Percentiles rank a stretch among this genome's conserved stretches.
phyloP scores from a whole-genome alignment of 2,888 invertebrate genomes.

The Morpho helenor region DNA sequence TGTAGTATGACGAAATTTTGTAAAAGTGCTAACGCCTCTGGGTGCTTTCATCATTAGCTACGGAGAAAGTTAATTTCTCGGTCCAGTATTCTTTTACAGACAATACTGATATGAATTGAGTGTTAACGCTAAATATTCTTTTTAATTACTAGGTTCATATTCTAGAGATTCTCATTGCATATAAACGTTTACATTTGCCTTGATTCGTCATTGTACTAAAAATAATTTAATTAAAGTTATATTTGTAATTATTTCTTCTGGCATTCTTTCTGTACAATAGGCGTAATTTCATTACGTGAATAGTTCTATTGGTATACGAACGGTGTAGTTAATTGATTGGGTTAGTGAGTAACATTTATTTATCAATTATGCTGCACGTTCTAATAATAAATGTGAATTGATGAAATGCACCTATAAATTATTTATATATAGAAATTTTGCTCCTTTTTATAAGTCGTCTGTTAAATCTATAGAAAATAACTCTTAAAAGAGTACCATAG shows the following conservation, averaged over 20 bases:
- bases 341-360: constrained; percentile 50
- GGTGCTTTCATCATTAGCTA: constrained; percentile 28
- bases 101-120: neutral
- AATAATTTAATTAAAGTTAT: no score
- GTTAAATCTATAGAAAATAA: no score
- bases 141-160: no score
- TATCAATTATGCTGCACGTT: constrained; percentile 26
- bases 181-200: no score
- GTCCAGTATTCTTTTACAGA: constrained; percentile 1
- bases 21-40: constrained; percentile 24
- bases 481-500: no score
- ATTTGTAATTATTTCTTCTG: no score
- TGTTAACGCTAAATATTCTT: no score
- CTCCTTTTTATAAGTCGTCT: no score
- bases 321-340: constrained; percentile 54
- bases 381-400: neutral
- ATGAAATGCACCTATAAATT: neutral
- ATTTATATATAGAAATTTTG: no score
- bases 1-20: constrained; percentile 28
- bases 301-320: constrained; percentile 45
- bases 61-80: constrained; percentile 11
- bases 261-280: no score
- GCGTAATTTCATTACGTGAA: constrained; percentile 52
- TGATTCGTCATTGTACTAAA: no score
- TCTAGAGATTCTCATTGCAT: no score